Evolutionary conservation across 2,113 vertebrate species (phyloP), one percentile per base, ranked within the genome.

Genomic region (Cyanistes caeruleus): DNA sequence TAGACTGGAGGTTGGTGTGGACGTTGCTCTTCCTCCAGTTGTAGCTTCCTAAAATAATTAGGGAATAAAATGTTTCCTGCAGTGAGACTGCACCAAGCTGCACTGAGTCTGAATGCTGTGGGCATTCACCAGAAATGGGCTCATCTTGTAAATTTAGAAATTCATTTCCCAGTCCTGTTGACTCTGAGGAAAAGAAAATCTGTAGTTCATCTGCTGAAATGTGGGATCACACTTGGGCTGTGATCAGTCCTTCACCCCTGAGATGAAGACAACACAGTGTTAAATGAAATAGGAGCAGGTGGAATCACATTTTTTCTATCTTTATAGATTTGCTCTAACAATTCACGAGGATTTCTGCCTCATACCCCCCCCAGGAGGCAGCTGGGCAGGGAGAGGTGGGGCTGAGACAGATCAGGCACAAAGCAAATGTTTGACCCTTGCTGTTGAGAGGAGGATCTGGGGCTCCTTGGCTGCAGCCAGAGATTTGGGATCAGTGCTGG

Each of bases 201-300:
- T 4, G 31, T 7, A 8, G 5, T 17, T 96, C 37, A 44, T 0
- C 25, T 65, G 30, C 5, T 52, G 18, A 7, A 13, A 15, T 8
- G 10, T 1, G 24, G 41, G 33, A 3, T 78, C 46, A 2, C 16
- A 0, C 4, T 2, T 39, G 77, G 51, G 58, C 14, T 19, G 7
- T 3, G 91, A 24, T 31, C 10, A 0, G 0, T 6, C 10, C 23
- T 16, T 35, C 69, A 4, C 7, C 16, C 14, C 41, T 2, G 2
- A 4, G 52, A 56, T 8, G 3, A 18, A 8, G 49, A 1, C 3
- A 14, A 1, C 4, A 24, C 19, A 3, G 9, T 0, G 0, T 9
- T 12, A 11, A 37, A 22, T 6, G 8, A 19, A 39, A n/a, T 0
- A 9, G 48, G 13, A 55, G 30, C 52, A 33, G 68, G 31, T 4